Conservation (phyloP, 2,113 vertebrate species). For the Ictalurus furcatus region DNA sequence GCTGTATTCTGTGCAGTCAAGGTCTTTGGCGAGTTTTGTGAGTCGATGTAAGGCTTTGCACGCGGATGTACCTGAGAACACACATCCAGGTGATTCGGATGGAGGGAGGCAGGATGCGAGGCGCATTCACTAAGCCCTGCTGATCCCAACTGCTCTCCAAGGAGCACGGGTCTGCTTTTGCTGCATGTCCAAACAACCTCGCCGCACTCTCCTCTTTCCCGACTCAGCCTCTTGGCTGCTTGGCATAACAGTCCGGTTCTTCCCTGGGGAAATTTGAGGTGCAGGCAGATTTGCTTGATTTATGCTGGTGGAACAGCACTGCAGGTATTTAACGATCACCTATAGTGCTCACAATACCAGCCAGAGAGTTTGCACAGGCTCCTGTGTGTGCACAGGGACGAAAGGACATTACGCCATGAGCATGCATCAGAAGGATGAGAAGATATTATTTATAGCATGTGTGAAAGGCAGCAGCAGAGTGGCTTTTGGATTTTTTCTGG, state of each 20-base stretch:
- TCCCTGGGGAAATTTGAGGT: slow-evolving; percentile 68
- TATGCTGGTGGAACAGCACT: slow-evolving; percentile 64
- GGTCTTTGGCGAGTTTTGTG: slow-evolving; percentile 61
- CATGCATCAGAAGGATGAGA: slow-evolving; percentile 39
- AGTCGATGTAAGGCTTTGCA: slow-evolving; percentile 56
- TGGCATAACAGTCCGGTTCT: slow-evolving; percentile 67
- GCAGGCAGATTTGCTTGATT: slow-evolving; percentile 72
- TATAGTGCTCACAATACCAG: slow-evolving; percentile 58
- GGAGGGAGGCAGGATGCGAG: slow-evolving; percentile 52
- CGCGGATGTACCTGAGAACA: slow-evolving; percentile 52
- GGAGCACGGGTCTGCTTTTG: slow-evolving; percentile 67
- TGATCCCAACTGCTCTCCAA: slow-evolving; percentile 74
- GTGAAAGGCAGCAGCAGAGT: slow-evolving; percentile 1
- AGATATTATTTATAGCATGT: slow-evolving; percentile 22
- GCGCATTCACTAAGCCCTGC: slow-evolving; percentile 68
- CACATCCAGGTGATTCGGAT: slow-evolving; percentile 63
- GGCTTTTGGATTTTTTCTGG: neutral
- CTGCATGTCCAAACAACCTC: slow-evolving; percentile 63
- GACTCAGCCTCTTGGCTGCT: slow-evolving; percentile 65
- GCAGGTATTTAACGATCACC: slow-evolving; percentile 69
- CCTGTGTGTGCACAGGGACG: slow-evolving; percentile 32
- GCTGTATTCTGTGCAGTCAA: slow-evolving; percentile 61
- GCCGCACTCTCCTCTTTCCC: slow-evolving; percentile 61
- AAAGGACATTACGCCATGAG: slow-evolving; percentile 50
- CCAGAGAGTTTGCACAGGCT: slow-evolving; percentile 40